A percentile compares a stretch with the other conserved stretches of the same genome.
phyloP scores from a whole-genome alignment of 1,140 invertebrate species.

The Zelostemma sp. region DNA sequence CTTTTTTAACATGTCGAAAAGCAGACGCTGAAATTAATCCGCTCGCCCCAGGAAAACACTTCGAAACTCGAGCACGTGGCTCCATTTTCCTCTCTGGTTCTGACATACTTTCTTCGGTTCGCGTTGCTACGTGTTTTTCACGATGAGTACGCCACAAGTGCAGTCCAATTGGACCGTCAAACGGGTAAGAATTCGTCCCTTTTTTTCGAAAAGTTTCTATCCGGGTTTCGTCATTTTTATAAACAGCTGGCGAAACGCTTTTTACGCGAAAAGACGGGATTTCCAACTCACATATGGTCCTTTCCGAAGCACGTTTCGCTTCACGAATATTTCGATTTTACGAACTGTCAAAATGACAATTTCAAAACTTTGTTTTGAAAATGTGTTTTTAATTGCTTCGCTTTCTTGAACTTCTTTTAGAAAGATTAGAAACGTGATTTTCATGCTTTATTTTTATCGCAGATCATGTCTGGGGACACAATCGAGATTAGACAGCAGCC shows the following conservation, averaged over 20 bases:
- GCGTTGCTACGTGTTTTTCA: constrained; percentile 40
- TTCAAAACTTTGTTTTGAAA: no score
- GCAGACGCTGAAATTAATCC: not conserved
- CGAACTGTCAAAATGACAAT: no score
- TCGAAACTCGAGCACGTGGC: not conserved
- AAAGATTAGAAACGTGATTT: no score
- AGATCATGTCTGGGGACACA: constrained; percentile 64
- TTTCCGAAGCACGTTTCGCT: no score
- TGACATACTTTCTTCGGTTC: constrained; percentile 15
- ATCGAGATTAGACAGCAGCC: constrained; percentile 62
- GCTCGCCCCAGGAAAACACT: not conserved
- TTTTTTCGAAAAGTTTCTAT: not conserved
- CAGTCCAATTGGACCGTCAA: constrained; percentile 72
- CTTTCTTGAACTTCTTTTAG: no score
- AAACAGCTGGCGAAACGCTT: not conserved
- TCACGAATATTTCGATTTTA: no score
- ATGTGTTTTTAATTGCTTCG: no score
- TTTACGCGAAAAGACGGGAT: not conserved
- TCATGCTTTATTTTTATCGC: constrained; percentile 5
- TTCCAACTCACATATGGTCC: constrained; percentile 5
- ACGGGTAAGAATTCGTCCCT: constrained; percentile 65
- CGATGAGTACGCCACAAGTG: constrained; percentile 69
- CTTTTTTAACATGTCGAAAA: constrained; percentile 47
- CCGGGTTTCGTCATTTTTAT: not conserved
- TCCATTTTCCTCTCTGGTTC: no score